A percentile compares a stretch with the other conserved stretches of the same genome.
Evolutionary conservation across 1,140 invertebrate species (phyloP).

Genomic region (Pomacea maculata): DNA sequence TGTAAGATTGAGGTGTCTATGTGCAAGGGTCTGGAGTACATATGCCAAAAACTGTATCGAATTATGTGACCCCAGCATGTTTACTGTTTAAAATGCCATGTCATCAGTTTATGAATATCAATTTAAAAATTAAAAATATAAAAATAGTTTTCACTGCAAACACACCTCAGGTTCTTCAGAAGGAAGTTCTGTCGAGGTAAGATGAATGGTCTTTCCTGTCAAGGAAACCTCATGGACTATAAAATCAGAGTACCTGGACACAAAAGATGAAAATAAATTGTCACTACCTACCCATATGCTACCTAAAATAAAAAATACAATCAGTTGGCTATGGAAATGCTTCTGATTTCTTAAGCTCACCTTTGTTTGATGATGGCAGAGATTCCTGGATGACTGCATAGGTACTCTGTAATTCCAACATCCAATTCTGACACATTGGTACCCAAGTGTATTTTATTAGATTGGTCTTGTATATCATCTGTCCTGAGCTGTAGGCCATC

Average conservation of each 20-base stretch:
- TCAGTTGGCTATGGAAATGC: background rate
- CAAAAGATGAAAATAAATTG: constrained; percentile 13
- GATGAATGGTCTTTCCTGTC: constrained; percentile 76
- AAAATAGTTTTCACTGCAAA: background rate
- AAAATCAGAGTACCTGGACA: constrained; percentile 83
- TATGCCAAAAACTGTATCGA: no score
- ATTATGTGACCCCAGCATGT: no score
- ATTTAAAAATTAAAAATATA: background rate
- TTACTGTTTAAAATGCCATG: no score
- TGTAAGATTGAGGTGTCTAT: no score
- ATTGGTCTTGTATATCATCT: background rate
- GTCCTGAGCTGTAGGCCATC: background rate
- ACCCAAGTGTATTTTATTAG: no score
- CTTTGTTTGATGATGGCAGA: constrained; percentile 64
- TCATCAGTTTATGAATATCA: no score
- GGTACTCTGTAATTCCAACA: constrained; percentile 79
- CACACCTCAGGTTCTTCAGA: background rate
- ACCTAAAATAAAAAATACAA: no score
- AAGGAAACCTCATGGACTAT: constrained; percentile 88
- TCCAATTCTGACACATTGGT: constrained; percentile 61
- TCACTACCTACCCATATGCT: background rate
- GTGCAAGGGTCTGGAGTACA: no score
- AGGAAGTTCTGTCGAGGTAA: constrained; percentile 67
- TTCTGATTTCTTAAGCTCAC: constrained; percentile 32
- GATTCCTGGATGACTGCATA: constrained; percentile 56